These are phyloP conservation scores for Trichechus manatus DNA, from an alignment of 2,113 vertebrate species.

Conservation along the genomic window DNA sequence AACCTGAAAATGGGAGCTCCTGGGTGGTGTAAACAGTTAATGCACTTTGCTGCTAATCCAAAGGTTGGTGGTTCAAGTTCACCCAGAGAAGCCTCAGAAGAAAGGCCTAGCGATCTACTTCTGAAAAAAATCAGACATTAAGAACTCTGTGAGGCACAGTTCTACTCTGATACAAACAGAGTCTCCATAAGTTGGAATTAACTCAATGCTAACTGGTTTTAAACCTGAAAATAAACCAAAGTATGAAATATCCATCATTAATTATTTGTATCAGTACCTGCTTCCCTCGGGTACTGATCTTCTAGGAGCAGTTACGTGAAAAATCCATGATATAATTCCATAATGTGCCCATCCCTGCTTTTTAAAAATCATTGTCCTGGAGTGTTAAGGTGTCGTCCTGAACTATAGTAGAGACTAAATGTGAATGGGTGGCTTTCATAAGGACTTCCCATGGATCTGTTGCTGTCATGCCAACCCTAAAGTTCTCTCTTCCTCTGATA, in stretches of 20 bases:
- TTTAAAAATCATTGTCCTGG: neutral
- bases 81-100: neutral
- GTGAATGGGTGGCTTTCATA: neutral
- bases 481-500: conserved; percentile 21
- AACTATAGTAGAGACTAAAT: neutral
- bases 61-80: neutral
- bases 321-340: neutral
- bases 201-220: neutral
- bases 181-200: neutral
- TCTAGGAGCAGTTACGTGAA: neutral
- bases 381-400: neutral
- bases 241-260: neutral
- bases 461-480: neutral
- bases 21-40: too few species aligned
- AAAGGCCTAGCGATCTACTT: neutral
- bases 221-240: neutral
- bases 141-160: neutral
- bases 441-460: neutral
- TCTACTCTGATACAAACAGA: neutral
- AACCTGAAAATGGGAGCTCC: too few species aligned
- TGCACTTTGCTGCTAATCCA: too few species aligned
- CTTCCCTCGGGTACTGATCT: neutral
- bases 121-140: neutral
- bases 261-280: neutral
- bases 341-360: neutral